Evolutionary conservation across 2,888 invertebrate genomes (phyloP), one percentile per base, ranked within the genome.

Genomic region (Priocnemis perturbator): DNA sequence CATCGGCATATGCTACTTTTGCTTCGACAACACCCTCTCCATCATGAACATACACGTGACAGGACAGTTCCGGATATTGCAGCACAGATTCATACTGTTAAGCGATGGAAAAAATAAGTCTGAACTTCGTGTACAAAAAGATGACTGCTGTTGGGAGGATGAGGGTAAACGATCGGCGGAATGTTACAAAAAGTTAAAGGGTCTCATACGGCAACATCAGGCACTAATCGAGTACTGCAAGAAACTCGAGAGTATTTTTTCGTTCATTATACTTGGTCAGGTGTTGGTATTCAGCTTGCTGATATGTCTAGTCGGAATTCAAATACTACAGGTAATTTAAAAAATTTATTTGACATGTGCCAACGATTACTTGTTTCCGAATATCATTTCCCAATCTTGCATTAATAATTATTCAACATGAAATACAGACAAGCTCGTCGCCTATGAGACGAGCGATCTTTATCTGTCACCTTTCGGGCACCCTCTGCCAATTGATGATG

Each of bases 21-120:
- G 76, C 62, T 82, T 81, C 62, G 83, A 84, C 52, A 81, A 77
- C 52, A 72, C 75, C 5, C 56, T 84, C 1, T 76, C 72, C 58
- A 66, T 81, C 1, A 60, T 81, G 21, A 83, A 81, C 37, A 57
- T 82, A 1, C 75, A 82, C 52, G 56, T 66, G 0, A 74, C 76
- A 7, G 78, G 78, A 0, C 84, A 84, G 59, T 84, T 84, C 69
- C 70, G 68, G 45, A 79, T 84, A 47, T 48, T 84, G n/a, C 78
- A 79, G 48, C 55, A 74, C 21, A 70, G 68, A 71, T 53, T 84
- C 0, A 0, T 11, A 0, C 44, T 2, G 11, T 60, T 37, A 15
- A 17, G 21, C 9, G 15, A 30, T 9, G 17, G 15, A 3, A 52
- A 15, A n/a, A 5, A 53, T 5, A 1, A 21, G 15, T n/a, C 14